Conservation (phyloP, 2,888 invertebrate genomes). For the Octonoba sinensis region DNA sequence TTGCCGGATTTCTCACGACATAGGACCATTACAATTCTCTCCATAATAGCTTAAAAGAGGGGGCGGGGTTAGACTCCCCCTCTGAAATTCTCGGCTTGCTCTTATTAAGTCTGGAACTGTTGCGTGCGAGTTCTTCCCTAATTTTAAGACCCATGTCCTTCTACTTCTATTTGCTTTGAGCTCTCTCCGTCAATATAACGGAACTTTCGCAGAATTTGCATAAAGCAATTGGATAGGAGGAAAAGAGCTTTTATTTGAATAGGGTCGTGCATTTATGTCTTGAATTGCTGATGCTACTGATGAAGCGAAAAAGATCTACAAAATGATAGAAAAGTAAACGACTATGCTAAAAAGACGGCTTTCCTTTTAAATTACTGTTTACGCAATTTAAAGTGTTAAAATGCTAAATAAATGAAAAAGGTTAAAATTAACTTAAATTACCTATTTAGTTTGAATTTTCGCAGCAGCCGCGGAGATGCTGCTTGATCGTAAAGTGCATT, state of each 20-base stretch:
- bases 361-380: no score
- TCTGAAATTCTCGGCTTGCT: conserved; percentile 31
- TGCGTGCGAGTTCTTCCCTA: conserved; percentile 33
- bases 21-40: conserved; percentile 46
- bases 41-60: conserved; percentile 27
- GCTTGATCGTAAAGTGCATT: no score
- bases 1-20: conserved; percentile 44
- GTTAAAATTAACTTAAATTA: no score
- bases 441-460: no score
- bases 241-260: neutral
- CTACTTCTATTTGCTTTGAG: conserved; percentile 47
- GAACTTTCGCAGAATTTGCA: conserved; percentile 43
- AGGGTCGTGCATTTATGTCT: no score
- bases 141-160: conserved; percentile 5
- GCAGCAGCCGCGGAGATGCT: no score
- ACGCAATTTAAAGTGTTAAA: no score
- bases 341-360: no score
- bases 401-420: no score
- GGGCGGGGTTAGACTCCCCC: conserved; percentile 12
- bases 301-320: no score
- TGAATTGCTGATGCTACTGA: no score
- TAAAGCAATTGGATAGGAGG: conserved; percentile 31
- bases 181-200: conserved; percentile 22
- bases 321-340: no score
- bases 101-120: conserved; percentile 54